A percentile compares a stretch with the other conserved stretches of the same genome.
These are phyloP conservation scores for Cyphomyrus plagiostoma DNA, from an alignment of 2,113 vertebrate species.

Conservation along the genomic window DNA sequence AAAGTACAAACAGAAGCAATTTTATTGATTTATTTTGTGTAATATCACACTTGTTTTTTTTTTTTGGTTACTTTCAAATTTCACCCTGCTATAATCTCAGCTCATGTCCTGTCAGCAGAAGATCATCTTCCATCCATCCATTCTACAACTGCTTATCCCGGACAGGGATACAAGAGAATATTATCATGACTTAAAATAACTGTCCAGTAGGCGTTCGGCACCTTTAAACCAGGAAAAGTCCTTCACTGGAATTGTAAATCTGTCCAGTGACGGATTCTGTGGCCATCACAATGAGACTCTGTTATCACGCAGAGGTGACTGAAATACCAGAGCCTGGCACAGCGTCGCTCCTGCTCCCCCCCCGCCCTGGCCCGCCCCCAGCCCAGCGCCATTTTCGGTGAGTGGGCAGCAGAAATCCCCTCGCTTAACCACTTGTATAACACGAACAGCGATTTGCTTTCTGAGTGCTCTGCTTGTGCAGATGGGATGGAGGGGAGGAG, in stretches of 20 bases:
- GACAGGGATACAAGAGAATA: background rate
- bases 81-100: background rate
- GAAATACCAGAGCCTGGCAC: background rate
- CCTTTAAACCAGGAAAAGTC: background rate
- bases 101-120: background rate
- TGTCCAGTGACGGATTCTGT: background rate
- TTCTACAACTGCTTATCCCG: background rate
- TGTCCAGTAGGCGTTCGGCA: background rate
- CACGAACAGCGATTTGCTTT: slow-evolving; percentile 30
- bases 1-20: background rate
- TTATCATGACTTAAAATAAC: background rate
- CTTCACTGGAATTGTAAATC: background rate
- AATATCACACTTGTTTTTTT: background rate
- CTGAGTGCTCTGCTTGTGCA: slow-evolving; percentile 28
- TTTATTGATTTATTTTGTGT: background rate
- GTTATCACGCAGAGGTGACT: background rate
- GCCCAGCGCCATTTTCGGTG: background rate
- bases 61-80: background rate
- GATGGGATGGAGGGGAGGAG: slow-evolving; percentile 14
- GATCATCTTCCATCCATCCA: background rate
- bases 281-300: background rate
- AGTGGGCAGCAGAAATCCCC: background rate
- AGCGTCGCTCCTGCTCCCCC: background rate
- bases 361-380: too few species aligned
- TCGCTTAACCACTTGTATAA: slow-evolving; percentile 20